phyloP scores from a whole-genome alignment of 2,113 vertebrate genomes.

The Sebastes schlegelii region DNA sequence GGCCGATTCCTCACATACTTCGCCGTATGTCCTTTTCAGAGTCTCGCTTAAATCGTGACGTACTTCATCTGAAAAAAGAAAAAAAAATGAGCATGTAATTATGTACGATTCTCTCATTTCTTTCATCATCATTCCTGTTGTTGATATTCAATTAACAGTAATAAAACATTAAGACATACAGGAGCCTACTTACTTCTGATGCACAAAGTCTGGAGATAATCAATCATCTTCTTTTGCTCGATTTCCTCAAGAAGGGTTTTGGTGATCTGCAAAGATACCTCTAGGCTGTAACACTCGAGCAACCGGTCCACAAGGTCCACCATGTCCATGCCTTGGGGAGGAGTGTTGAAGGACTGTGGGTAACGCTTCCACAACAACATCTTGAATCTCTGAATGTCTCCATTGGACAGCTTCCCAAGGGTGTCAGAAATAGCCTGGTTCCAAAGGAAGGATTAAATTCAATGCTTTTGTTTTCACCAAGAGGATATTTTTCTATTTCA shows the following conservation, averaged over 20 bases:
- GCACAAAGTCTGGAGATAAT: constrained; percentile 57
- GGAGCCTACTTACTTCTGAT: constrained; percentile 69
- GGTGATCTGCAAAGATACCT: constrained; percentile 74
- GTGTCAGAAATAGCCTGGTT: constrained; percentile 70
- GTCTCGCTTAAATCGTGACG: constrained; percentile 65
- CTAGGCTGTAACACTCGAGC: constrained; percentile 70
- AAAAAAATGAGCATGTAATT: not conserved
- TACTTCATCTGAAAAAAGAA: constrained; percentile 76
- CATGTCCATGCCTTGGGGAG: constrained; percentile 67
- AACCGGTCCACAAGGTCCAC: constrained; percentile 78
- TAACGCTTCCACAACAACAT: constrained; percentile 70
- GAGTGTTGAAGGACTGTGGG: constrained; percentile 69
- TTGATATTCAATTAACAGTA: not conserved
- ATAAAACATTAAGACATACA: not conserved
- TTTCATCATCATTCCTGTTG: not conserved
- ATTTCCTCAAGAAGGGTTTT: constrained; percentile 60
- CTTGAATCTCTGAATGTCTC: constrained; percentile 58
- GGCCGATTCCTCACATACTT: constrained; percentile 45
- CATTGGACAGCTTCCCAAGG: constrained; percentile 57
- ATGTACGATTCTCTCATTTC: not conserved
- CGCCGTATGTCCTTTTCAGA: constrained; percentile 72
- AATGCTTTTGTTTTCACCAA: not conserved
- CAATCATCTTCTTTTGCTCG: constrained; percentile 29
- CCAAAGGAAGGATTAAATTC: constrained; percentile 15
- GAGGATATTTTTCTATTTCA: not conserved